Base-by-base conservation (phyloP, 2,797 vertebrate species). In the Jordanella pulchra region DNA sequence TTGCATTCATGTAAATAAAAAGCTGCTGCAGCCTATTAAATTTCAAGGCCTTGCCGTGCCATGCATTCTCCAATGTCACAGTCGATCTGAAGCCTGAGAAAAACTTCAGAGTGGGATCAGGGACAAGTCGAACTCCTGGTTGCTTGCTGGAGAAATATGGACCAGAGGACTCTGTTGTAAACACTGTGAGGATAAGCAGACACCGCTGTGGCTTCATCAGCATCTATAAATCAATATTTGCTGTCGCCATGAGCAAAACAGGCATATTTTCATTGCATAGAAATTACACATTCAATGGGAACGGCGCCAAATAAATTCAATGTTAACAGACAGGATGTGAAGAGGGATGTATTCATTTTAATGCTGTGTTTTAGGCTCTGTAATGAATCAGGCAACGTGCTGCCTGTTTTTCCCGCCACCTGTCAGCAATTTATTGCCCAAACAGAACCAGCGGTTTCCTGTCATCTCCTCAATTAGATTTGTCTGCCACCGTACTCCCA, bases 11-110 rank as follows among this genome's bases (percentile, higher is more conserved):
- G 85, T 84, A 89, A 82, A 91, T 89, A 67, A 84, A 87, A 85
- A 76, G 58, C 76, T 18, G 64, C 83, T 48, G 73, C 80, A 63
- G 78, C 85, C 86, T 81, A 84, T 91, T 89, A 76, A 67, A 79
- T 85, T 87, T 71, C 85, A 81, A 83, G 87, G 80, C 81, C 86
- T 83, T 70, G 82, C 89, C 86, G 87, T 80, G 80, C 76, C 83
- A 86, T 80, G 74, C 50, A 68, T 82, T 86, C 87, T 87, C 72
- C 82, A 90, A 89, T 87, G 86, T 76, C 80, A 64, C 78, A 76
- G 84, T 89, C 84, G 83, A 76, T 90, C 82, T 68, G 71, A 84
- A 73, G 76, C 85, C 78, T 27, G 72, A 56, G 78, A 83, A 78
- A 88, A 86, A 86, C 77, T 77, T 84, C 78, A 76, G 84, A 79